These are phyloP conservation scores for Sebastiscus tertius DNA, from an alignment of 2,797 vertebrate species.

Conservation along the genomic window DNA sequence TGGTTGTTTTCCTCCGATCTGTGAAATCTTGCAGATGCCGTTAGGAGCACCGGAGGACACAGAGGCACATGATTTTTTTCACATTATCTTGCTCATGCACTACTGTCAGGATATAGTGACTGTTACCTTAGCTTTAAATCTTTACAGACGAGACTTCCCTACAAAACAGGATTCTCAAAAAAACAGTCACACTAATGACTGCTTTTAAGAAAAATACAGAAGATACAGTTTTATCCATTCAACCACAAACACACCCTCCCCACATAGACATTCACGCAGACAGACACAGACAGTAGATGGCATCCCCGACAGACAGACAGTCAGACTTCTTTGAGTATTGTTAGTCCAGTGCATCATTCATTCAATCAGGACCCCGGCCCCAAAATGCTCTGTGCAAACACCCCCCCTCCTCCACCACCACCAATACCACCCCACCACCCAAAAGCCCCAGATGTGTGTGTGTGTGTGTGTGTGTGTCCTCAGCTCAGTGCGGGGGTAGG, in stretches of 20 bases:
- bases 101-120: too few relatives aligned
- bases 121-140: too few relatives aligned
- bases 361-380: slow-evolving; percentile 17
- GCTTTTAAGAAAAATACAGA: background rate
- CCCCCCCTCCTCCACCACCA: background rate
- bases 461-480: slow-evolving; percentile 20
- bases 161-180: background rate
- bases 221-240: background rate
- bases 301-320: slow-evolving; percentile 31
- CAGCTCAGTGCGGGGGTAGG: slow-evolving; percentile 59
- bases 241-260: background rate
- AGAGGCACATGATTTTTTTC: too few relatives aligned
- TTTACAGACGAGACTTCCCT: background rate
- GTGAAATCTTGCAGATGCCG: too few relatives aligned
- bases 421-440: slow-evolving; percentile 9
- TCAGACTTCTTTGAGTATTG: slow-evolving; percentile 9
- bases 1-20: too few relatives aligned
- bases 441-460: slow-evolving; percentile 62
- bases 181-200: too few relatives aligned
- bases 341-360: slow-evolving; percentile 38
- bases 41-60: too few relatives aligned
- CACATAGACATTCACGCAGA: background rate
- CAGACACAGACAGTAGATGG: slow-evolving; percentile 12
- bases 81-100: too few relatives aligned
- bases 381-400: slow-evolving; percentile 46